Conservation (phyloP, 2,113 vertebrate species). For the Prolemur simus region DNA sequence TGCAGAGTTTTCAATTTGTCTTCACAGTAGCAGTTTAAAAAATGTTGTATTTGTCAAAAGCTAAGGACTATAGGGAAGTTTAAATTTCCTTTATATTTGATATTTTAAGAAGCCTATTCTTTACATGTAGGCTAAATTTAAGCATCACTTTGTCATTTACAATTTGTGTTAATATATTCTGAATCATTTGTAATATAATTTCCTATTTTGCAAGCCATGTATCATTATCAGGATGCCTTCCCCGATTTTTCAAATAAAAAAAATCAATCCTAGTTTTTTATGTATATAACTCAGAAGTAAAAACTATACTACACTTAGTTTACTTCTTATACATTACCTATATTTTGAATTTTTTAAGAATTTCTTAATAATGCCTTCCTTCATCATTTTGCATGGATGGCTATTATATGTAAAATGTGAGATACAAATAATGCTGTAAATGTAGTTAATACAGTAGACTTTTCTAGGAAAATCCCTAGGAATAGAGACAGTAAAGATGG, state of each 20-base stretch:
- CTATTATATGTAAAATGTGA: background rate
- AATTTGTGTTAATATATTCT: conserved; percentile 2
- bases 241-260: background rate
- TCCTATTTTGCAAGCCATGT: background rate
- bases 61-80: background rate
- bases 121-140: background rate
- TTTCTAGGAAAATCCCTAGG: background rate
- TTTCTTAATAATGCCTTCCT: background rate
- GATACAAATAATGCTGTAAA: background rate
- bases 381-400: background rate
- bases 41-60: background rate
- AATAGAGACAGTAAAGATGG: background rate
- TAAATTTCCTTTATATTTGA: background rate
- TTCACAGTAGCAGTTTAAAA: background rate
- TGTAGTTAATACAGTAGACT: background rate
- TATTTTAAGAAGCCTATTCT: background rate
- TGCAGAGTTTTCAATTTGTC: background rate
- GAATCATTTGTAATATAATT: background rate
- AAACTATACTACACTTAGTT: background rate
- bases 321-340: background rate
- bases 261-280: background rate
- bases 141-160: background rate
- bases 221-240: background rate
- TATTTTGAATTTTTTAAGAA: background rate
- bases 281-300: background rate